phyloP scores from a whole-genome alignment of 2,888 invertebrate species.

The Mycogona germanica region DNA sequence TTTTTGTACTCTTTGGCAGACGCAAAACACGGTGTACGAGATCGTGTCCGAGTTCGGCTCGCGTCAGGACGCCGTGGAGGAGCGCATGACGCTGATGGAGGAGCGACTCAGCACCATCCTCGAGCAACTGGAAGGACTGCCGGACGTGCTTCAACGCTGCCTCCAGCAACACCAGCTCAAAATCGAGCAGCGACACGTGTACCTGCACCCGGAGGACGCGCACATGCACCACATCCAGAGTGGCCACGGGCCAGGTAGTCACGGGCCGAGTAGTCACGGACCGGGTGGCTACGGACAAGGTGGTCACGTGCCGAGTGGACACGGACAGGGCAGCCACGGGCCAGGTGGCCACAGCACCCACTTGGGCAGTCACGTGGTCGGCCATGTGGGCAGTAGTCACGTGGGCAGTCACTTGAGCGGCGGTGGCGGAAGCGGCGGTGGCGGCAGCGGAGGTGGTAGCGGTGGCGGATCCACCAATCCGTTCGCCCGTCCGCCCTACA shows the following conservation, averaged over 20 bases:
- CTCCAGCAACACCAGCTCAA: slow-evolving; percentile 51
- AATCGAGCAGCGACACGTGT: slow-evolving; percentile 68
- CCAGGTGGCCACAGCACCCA: too few relatives aligned
- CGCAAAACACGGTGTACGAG: slow-evolving; percentile 95
- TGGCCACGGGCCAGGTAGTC: not conserved
- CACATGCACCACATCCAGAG: slow-evolving; percentile 3
- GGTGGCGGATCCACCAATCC: slow-evolving; percentile 3
- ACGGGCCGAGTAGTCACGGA: not conserved
- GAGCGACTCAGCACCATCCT: slow-evolving; percentile 77
- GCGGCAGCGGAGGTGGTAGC: too few relatives aligned
- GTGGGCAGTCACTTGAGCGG: too few relatives aligned
- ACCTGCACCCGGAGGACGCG: slow-evolving; percentile 60
- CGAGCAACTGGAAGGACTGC: slow-evolving; percentile 72
- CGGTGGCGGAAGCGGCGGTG: too few relatives aligned
- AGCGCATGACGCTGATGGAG: slow-evolving; percentile 83
- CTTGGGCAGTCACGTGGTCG: too few relatives aligned
- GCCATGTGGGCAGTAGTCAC: too few relatives aligned
- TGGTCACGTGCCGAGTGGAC: not conserved
- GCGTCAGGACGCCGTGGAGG: slow-evolving; percentile 85
- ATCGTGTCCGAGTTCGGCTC: slow-evolving; percentile 95
- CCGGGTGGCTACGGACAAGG: not conserved
- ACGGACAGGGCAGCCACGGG: not conserved
- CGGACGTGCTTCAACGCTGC: slow-evolving; percentile 50
- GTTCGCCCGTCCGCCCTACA: slow-evolving; percentile 2
- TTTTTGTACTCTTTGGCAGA: slow-evolving; percentile 50